Conservation (phyloP, 2,797 vertebrate genomes). For the Darevskia nairensis region DNA sequence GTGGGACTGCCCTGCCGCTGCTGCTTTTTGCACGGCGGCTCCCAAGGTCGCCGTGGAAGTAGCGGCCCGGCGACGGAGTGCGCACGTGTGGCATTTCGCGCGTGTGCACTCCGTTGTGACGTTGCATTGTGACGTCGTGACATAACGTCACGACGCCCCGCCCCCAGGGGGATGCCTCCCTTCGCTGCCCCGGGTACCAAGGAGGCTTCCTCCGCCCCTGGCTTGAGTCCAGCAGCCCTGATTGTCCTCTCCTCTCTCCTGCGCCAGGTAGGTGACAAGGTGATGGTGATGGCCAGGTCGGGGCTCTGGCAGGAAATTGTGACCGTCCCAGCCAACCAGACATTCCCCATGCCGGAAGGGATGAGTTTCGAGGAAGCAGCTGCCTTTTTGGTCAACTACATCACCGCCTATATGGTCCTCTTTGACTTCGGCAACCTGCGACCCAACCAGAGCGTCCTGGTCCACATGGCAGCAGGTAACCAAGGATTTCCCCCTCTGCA, state of each 20-base stretch:
- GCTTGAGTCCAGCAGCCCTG: background rate
- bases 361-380: conserved; percentile 97
- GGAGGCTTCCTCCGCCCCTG: too few relatives aligned
- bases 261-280: conserved; percentile 90
- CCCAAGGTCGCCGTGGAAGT: too few relatives aligned
- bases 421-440: conserved; percentile 96
- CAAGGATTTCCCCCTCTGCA: background rate
- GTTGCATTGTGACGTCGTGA: too few relatives aligned
- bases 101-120: too few relatives aligned
- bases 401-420: conserved; percentile 97
- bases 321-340: conserved; percentile 81
- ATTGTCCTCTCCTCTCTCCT: background rate
- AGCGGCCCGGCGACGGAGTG: too few relatives aligned
- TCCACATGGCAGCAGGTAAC: conserved; percentile 96
- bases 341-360: conserved; percentile 91
- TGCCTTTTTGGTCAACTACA: conserved; percentile 92
- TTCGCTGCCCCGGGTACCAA: too few relatives aligned
- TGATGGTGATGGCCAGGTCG: conserved; percentile 87
- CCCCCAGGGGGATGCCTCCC: too few relatives aligned
- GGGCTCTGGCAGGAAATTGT: conserved; percentile 97
- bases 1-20: too few relatives aligned
- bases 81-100: too few relatives aligned
- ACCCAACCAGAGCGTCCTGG: conserved; percentile 92
- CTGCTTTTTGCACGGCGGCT: too few relatives aligned
- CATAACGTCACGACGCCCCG: too few relatives aligned